Conservation (phyloP, 2,797 vertebrate genomes). For the Coregonus suidteri region DNA sequence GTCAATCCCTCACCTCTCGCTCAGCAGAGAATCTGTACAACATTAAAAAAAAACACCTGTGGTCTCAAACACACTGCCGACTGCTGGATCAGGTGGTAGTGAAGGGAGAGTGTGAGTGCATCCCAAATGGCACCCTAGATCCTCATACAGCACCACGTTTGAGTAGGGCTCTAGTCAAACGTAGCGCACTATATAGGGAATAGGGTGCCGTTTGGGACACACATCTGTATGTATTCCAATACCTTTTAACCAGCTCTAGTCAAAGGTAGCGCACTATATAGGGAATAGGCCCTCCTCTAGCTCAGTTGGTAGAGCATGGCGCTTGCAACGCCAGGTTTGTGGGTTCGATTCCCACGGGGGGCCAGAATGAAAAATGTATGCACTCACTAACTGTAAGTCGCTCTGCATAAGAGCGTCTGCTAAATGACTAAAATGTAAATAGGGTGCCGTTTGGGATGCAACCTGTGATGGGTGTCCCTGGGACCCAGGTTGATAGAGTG, state of each 20-base stretch:
- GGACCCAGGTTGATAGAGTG: not conserved
- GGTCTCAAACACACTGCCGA: not conserved
- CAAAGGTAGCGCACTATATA: not conserved
- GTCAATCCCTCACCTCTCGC: conserved; percentile 5
- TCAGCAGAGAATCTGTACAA: conserved; percentile 5
- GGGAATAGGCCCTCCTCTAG: not conserved
- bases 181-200: not conserved
- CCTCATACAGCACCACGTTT: not conserved
- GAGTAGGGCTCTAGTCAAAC: not conserved
- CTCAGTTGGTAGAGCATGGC: no score
- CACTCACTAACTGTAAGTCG: no score
- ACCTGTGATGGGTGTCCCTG: not conserved
- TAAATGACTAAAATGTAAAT: no score
- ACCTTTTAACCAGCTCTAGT: not conserved
- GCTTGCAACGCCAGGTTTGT: no score
- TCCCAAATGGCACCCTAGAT: not conserved
- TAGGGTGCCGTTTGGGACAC: no score
- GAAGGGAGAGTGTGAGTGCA: not conserved
- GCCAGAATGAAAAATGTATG: no score
- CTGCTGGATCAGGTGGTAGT: not conserved
- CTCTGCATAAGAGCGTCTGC: no score
- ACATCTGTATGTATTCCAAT: no score
- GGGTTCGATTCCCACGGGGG: no score
- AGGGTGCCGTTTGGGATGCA: not conserved
- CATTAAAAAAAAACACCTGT: conserved; percentile 2